Base-by-base conservation (phyloP, 1,140 invertebrate species). In the Patella vulgata region DNA sequence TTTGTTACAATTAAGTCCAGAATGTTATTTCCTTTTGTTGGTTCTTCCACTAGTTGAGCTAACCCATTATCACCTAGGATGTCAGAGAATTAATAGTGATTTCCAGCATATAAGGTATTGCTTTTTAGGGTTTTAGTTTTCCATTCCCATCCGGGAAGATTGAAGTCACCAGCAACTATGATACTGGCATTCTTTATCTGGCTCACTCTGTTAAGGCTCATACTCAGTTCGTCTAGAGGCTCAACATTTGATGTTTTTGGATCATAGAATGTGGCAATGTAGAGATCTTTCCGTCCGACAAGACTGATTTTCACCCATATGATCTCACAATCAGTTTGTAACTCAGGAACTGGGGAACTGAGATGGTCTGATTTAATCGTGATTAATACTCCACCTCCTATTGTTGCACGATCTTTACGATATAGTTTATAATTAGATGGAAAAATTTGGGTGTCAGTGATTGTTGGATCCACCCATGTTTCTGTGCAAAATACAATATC, bases 301-400 rank as follows among this genome's bases (percentile, higher is more conserved):
- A 66, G 19, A 36, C 59, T 23, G 1, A 66, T n/a, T 50, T 56
- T 61, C 14, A 27, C n/a, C 58, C 68, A 68, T 5, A 66, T 40
- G 2, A 64, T 57, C 46, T 66, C 63, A 52, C 56, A 66, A 31
- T 61, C 52, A 17, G 54, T 64, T 43, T 61, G 28, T 19, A 63
- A 28, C 46, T 67, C 68, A 3, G 64, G 55, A 0, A 51, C 42
- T 30, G 53, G 3, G 25, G 58, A 52, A 23, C 51, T 59, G 9
- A 67, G 23, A 5, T 48, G 21, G 4, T 56, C 23, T 19, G 51
- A 27, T 12, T n/a, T 19, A 23, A 69, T 36, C 28, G 64, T 54
- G 12, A 71, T 36, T 21, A 71, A 27, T 1, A 64, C 68, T 12
- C 65, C 65, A 8, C 63, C 58, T 23, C 63, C 63, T 40, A 14